A percentile compares a stretch with the other conserved stretches of the same genome.
Evolutionary conservation across 2,113 vertebrate species (phyloP).

Genomic region (Tyto alba): DNA sequence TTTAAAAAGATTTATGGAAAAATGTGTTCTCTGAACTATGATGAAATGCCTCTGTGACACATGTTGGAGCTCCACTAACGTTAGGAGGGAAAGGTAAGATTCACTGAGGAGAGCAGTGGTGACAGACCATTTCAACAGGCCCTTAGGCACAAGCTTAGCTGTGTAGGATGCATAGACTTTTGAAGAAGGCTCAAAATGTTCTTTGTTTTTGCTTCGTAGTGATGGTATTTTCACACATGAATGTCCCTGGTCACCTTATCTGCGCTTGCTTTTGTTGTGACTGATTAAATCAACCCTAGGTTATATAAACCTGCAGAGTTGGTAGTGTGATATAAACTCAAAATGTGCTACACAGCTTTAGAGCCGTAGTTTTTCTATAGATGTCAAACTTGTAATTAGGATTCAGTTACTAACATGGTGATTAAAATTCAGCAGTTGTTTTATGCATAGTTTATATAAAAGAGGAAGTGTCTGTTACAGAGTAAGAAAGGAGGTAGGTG

Average conservation of each 20-base stretch:
- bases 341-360: background rate
- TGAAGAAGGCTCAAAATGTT: background rate
- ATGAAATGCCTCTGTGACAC: background rate
- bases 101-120: background rate
- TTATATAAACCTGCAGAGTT: background rate
- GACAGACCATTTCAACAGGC: background rate
- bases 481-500: background rate
- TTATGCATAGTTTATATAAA: background rate
- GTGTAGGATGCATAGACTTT: background rate
- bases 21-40: background rate
- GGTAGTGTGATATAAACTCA: background rate
- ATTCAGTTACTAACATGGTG: background rate
- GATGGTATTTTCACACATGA: background rate
- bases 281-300: background rate
- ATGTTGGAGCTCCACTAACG: background rate
- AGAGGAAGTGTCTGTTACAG: background rate
- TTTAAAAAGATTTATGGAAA: background rate
- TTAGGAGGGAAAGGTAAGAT: background rate
- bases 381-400: background rate
- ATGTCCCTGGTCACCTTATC: background rate
- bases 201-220: background rate
- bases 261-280: background rate
- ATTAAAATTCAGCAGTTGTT: slow-evolving; percentile 32
- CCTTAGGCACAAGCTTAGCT: background rate
- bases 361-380: background rate